These are phyloP conservation scores for Leucoptera coffeella DNA, from an alignment of 2,888 invertebrate genomes.

Conservation along the genomic window DNA sequence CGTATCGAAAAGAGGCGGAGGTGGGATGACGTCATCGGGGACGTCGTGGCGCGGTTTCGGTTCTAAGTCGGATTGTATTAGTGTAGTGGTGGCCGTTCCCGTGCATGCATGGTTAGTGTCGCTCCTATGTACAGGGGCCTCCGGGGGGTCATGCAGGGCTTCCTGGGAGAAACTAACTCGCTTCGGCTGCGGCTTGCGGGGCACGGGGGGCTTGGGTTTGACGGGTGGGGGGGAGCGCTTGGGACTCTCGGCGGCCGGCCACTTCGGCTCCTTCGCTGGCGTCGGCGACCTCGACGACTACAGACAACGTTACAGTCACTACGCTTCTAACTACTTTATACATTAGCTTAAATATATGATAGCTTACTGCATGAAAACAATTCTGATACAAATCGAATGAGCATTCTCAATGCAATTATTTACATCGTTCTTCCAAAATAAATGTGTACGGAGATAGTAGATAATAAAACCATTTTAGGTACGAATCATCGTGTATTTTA, in stretches of 20 bases:
- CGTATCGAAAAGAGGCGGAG: slow-evolving; percentile 42
- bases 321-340: neutral
- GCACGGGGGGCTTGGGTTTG: slow-evolving; percentile 41
- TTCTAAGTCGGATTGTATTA: slow-evolving; percentile 15
- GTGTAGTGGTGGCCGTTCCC: slow-evolving; percentile 25
- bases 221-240: slow-evolving; percentile 16
- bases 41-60: slow-evolving; percentile 15
- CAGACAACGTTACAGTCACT: slow-evolving; percentile 35
- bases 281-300: slow-evolving; percentile 29
- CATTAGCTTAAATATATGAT: neutral
- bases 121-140: slow-evolving; percentile 12
- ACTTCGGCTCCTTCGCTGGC: slow-evolving; percentile 13
- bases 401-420: slow-evolving; percentile 12
- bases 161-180: slow-evolving; percentile 46
- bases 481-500: too few relatives aligned
- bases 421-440: slow-evolving; percentile 48
- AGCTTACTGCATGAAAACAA: neutral
- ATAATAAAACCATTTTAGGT: slow-evolving; percentile 15
- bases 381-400: slow-evolving; percentile 4
- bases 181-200: slow-evolving; percentile 40
- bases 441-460: slow-evolving; percentile 25
- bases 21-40: slow-evolving; percentile 43
- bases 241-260: slow-evolving; percentile 10
- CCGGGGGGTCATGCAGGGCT: slow-evolving; percentile 15
- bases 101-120: slow-evolving; percentile 46